Evolutionary conservation across 1,140 invertebrate genomes (phyloP), one percentile per base, ranked within the genome.

Genomic region (Drosophila grimshawi): DNA sequence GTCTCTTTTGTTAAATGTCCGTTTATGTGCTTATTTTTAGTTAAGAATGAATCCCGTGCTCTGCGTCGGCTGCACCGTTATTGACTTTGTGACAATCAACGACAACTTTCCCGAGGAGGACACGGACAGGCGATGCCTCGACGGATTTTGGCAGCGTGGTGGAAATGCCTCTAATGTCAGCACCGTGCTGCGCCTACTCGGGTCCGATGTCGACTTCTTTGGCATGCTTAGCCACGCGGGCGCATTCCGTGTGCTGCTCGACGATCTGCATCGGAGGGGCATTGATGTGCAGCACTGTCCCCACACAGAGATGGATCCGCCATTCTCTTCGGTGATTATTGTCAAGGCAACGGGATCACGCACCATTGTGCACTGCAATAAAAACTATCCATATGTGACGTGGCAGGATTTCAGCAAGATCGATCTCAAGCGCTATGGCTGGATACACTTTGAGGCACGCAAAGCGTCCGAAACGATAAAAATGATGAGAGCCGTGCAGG

Each of bases 101-200:
- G 71, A 90, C 30, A 81, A 88, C 49, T 95, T 91, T 88, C 94
- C 94, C 2, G 46, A 71, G 32, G 94, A 95, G 79, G 94, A 94
- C 80, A 93, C 93, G 2, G 94, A 94, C 85, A 91, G 93, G 57
- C 94, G 94, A 91, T 95, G 94, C 70, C 46, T 93, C 5, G 93
- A 94, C 48, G 94, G 94, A 41, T 92, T 93, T 59, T 95, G 95
- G 95, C 94, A 95, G 91, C 92, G 95, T 80, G 96, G 96, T 11
- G 96, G 96, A 27, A 96, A 96, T 93, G 95, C 95, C 30, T 94
- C 95, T 7, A 96, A 96, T 82, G 95, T 94, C 57, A 94, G 94
- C 67, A 95, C 95, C 0, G 95, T 96, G 19, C 82, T 96, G 41
- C 93, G 94, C 2, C 90, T 94, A 30, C 91, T 96, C 2, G 95